A percentile compares a stretch with the other conserved stretches of the same genome.
These are phyloP conservation scores for Echiichthys vipera DNA, from an alignment of 2,797 vertebrate species.

Conservation along the genomic window DNA sequence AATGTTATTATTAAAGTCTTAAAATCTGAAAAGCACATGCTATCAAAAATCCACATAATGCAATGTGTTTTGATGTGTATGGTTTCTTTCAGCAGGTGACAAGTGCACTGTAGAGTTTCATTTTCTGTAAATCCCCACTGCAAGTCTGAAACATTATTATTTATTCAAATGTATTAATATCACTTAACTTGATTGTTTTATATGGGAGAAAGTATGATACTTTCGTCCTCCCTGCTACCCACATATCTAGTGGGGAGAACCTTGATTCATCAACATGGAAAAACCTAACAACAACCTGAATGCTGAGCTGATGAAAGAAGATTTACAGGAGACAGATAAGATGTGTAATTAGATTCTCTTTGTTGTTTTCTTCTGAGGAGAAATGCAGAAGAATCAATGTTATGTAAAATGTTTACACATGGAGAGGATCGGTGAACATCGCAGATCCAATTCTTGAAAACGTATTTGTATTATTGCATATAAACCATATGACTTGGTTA, in stretches of 20 bases:
- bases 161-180: no score
- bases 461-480: neutral
- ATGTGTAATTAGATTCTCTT: slow-evolving; percentile 31
- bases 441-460: neutral
- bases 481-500: neutral
- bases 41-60: neutral
- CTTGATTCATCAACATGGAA: neutral
- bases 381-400: neutral
- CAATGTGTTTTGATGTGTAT: neutral
- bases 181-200: slow-evolving; percentile 23
- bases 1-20: slow-evolving; percentile 5
- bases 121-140: neutral
- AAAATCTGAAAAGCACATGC: neutral
- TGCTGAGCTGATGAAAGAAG: slow-evolving; percentile 3
- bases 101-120: neutral
- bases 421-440: neutral
- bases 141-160: neutral
- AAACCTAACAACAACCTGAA: neutral
- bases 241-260: neutral
- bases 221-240: neutral
- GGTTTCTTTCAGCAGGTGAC: neutral
- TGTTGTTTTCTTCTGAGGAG: slow-evolving; percentile 30
- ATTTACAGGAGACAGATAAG: slow-evolving; percentile 40
- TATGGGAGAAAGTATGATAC: neutral
- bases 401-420: neutral